Percentiles rank a stretch among this genome's conserved stretches.
Evolutionary conservation across 2,113 vertebrate species (phyloP).

Genomic region (Rhinoderma darwinii): DNA sequence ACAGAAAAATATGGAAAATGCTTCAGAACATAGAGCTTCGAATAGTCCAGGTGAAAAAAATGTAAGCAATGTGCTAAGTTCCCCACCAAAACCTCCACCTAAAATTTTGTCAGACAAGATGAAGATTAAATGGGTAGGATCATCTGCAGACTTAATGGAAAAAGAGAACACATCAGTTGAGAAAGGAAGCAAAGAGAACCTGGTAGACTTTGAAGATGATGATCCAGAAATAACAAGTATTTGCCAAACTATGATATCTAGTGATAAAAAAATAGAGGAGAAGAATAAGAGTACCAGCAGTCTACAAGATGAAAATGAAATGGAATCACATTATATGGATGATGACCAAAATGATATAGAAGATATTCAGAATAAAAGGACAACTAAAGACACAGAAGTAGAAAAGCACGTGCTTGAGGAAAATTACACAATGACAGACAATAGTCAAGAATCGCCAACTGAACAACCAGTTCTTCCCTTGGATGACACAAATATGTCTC

Average conservation of each 20-base stretch:
- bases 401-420: constrained; percentile 47
- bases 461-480: neutral
- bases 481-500: neutral
- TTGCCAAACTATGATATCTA: constrained; percentile 68
- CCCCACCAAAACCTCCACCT: constrained; percentile 62
- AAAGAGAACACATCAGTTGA: constrained; percentile 53
- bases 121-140: constrained; percentile 75
- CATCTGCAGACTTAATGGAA: constrained; percentile 53
- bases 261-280: constrained; percentile 53
- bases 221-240: constrained; percentile 66
- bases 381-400: neutral
- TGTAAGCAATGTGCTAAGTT: constrained; percentile 53
- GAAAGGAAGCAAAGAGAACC: constrained; percentile 58
- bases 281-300: constrained; percentile 52
- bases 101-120: constrained; percentile 69
- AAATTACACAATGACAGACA: constrained; percentile 14
- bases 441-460: neutral
- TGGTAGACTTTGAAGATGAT: constrained; percentile 55
- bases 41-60: constrained; percentile 64
- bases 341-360: neutral
- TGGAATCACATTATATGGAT: constrained; percentile 26
- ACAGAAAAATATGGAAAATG: constrained; percentile 47
- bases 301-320: constrained; percentile 28
- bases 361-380: constrained; percentile 51
- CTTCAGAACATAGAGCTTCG: constrained; percentile 34